Evolutionary conservation across 2,888 invertebrate species (phyloP), one percentile per base, ranked within the genome.

Genomic region (Eupithecia vulgata): DNA sequence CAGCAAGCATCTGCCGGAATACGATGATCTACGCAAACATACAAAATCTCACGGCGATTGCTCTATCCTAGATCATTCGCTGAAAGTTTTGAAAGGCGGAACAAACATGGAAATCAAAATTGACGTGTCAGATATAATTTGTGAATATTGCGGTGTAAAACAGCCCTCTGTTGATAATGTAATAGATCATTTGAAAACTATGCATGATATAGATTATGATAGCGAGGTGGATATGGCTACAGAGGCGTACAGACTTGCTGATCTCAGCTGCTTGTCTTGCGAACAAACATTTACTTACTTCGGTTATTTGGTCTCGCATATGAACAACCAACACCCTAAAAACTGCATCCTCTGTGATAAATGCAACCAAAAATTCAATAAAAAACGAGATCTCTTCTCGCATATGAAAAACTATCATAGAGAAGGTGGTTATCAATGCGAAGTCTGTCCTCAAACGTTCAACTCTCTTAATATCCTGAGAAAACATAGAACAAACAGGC

Each of bases 41-140:
- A 94, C 93, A 0, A 90, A 89, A 74, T 87, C 87, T 0, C 94
- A 94, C 74, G 94, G 93, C 0, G 79, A 86, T 3, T 93, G 93
- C 25, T 91, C 93, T 0, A 91, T 87, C 0, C 83, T 84, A 30
- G 93, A 93, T 65, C 91, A 94, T 82, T 92, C 93, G 0, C 75
- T 94, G 0, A 93, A 92, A 82, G 89, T 92, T 0, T 75, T 94
- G 0, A 93, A 93, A 81, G 94, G 94, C 0, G 92, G 93, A 4
- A 90, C 90, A 42, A 93, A 93, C 73, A 93, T 93, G 92, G 93
- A 93, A 78, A 92, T 93, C 1, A 94, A 94, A 87, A 86, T 94
- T 5, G 94, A 94, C 45, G 85, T 93, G 1, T 94, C 94, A 0
- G 84, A 90, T 37, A 84, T 94, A 2, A 78, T 75, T n/a, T 94